phyloP scores from a whole-genome alignment of 2,113 vertebrate species.

The Panurus biarmicus region DNA sequence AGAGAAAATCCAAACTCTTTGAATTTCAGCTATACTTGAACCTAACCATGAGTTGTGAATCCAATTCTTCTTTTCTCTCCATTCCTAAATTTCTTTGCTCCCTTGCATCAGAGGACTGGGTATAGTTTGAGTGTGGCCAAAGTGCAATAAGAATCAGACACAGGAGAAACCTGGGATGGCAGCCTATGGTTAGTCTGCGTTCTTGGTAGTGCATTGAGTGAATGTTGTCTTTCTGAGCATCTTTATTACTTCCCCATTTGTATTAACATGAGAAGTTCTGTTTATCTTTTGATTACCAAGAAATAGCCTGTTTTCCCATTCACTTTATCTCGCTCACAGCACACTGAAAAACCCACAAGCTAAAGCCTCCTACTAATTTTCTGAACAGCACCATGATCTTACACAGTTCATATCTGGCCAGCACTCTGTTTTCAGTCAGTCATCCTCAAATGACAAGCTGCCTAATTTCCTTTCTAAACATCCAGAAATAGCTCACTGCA shows the following conservation, averaged over 20 bases:
- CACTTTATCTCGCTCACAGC: neutral
- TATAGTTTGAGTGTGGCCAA: neutral
- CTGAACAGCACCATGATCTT: neutral
- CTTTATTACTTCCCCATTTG: neutral
- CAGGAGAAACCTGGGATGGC: neutral
- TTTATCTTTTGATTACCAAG: neutral
- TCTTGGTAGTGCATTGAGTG: neutral
- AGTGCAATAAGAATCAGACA: neutral
- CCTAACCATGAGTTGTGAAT: neutral
- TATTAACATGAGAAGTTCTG: neutral
- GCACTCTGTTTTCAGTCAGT: neutral
- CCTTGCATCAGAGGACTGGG: neutral
- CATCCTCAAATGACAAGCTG: neutral
- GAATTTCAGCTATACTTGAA: neutral
- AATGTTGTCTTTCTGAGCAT: neutral
- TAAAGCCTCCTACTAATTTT: neutral
- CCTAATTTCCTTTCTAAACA: neutral
- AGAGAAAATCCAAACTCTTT: neutral
- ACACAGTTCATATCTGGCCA: neutral
- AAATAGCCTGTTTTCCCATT: neutral
- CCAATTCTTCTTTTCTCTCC: neutral
- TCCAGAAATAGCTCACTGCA: neutral
- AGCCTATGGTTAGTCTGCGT: neutral
- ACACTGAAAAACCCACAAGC: neutral
- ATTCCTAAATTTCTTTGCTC: neutral